Evolutionary conservation across 1,140 invertebrate genomes (phyloP).

Genomic region (Drosophila aff.): DNA sequence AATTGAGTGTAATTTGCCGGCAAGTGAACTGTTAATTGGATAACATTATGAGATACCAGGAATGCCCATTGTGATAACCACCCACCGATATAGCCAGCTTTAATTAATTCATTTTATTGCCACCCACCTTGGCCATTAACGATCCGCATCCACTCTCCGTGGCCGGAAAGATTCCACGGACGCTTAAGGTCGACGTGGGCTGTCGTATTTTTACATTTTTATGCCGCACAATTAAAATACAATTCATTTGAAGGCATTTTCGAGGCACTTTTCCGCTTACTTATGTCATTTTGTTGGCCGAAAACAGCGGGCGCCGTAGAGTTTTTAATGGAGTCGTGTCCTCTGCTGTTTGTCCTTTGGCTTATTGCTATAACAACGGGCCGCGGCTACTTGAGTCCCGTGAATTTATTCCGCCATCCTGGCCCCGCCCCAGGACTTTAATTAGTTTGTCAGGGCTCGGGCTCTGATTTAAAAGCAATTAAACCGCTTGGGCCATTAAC

Average conservation of each 20-base stretch:
- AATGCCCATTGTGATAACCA: slow-evolving; percentile 23
- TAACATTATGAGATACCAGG: slow-evolving; percentile 30
- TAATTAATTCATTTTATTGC: slow-evolving; percentile 50
- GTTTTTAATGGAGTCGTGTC: slow-evolving; percentile 54
- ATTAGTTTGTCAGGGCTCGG: slow-evolving; percentile 60
- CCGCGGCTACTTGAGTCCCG: slow-evolving; percentile 22
- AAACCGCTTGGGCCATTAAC: slow-evolving; percentile 42
- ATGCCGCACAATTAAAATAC: slow-evolving; percentile 69
- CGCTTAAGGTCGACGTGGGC: slow-evolving; percentile 15
- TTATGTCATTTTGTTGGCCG: slow-evolving; percentile 33
- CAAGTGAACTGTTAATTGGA: slow-evolving; percentile 42
- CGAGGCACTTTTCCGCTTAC: slow-evolving; percentile 34
- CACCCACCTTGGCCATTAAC: slow-evolving; percentile 25
- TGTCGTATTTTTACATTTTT: slow-evolving; percentile 44
- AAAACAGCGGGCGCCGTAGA: slow-evolving; percentile 19
- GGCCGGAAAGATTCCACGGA: slow-evolving; percentile 1
- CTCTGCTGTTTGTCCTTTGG: slow-evolving; percentile 28
- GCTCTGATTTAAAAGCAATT: slow-evolving; percentile 50
- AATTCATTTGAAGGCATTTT: slow-evolving; percentile 58
- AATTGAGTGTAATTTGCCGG: slow-evolving; percentile 22
- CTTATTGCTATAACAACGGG: slow-evolving; percentile 44
- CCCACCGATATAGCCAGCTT: slow-evolving; percentile 21
- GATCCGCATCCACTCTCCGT: slow-evolving; percentile 5
- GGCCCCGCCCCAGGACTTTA: slow-evolving; percentile 43
- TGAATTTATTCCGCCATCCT: slow-evolving; percentile 52